Evolutionary conservation across 1,140 invertebrate species (phyloP).

Genomic region (Saccostrea echinata): DNA sequence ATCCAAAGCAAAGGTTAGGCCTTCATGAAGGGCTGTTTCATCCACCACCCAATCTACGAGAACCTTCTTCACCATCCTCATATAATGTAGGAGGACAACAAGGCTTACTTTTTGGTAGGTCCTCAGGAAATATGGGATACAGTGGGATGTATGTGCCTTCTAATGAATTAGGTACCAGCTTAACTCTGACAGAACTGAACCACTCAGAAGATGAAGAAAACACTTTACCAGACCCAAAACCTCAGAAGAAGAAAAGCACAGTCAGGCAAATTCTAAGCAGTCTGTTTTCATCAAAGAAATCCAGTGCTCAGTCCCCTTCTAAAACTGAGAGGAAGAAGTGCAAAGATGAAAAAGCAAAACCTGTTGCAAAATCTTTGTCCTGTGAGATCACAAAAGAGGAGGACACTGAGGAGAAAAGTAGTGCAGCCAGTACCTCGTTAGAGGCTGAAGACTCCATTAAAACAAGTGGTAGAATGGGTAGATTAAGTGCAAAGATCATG

Average conservation of each 20-base stretch:
- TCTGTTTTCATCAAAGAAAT: slow-evolving; percentile 37
- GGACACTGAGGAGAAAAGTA: background rate
- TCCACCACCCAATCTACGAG: background rate
- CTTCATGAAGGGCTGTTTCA: background rate
- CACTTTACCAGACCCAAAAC: background rate
- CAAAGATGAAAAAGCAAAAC: background rate
- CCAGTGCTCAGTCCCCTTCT: background rate
- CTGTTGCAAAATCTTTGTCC: background rate
- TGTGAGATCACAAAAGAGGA: background rate
- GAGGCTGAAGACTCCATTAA: background rate
- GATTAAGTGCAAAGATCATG: background rate
- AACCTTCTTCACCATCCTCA: background rate
- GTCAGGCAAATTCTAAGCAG: background rate
- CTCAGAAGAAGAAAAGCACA: slow-evolving; percentile 26
- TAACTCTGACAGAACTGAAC: slow-evolving; percentile 8
- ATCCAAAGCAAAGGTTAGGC: slow-evolving; percentile 9
- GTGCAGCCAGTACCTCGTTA: background rate
- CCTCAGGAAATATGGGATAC: background rate
- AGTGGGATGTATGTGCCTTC: slow-evolving; percentile 27
- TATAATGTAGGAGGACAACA: background rate
- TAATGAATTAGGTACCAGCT: slow-evolving; percentile 5
- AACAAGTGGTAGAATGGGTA: background rate
- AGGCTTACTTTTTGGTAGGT: background rate
- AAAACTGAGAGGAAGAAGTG: background rate
- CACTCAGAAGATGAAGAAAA: slow-evolving; percentile 6